These are phyloP conservation scores for Yponomeuta malinellus DNA, from an alignment of 2,888 invertebrate species.

Conservation along the genomic window DNA sequence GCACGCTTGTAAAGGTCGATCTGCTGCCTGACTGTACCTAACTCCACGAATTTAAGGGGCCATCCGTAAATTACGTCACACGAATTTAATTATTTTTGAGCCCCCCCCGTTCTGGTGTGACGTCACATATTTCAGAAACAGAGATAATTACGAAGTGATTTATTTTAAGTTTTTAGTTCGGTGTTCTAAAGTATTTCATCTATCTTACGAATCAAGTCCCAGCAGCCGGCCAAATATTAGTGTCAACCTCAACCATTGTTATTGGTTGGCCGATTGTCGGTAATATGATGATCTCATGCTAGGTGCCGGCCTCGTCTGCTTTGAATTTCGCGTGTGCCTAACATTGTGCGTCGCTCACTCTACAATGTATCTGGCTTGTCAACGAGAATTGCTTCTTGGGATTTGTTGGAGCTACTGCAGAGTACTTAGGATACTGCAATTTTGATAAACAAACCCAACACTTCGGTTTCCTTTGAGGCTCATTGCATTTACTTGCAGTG, in stretches of 20 bases:
- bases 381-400: neutral
- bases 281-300: conserved; percentile 16
- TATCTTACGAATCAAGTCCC: neutral
- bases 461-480: no score
- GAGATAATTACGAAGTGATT: no score
- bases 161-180: no score
- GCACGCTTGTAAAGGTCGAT: no score
- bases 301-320: neutral
- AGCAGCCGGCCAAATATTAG: neutral
- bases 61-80: no score
- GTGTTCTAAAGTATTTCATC: no score
- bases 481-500: no score
- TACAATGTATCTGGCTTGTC: neutral
- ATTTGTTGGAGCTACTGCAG: neutral
- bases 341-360: neutral
- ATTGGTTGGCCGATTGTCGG: conserved; percentile 16
- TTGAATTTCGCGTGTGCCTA: neutral
- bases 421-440: neutral
- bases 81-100: no score
- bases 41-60: no score
- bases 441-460: neutral
- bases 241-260: conserved; percentile 11
- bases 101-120: no score
- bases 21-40: no score
- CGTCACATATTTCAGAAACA: no score